Base-by-base conservation (phyloP, 2,113 vertebrate genomes). In the Lamprologus lemairii region DNA sequence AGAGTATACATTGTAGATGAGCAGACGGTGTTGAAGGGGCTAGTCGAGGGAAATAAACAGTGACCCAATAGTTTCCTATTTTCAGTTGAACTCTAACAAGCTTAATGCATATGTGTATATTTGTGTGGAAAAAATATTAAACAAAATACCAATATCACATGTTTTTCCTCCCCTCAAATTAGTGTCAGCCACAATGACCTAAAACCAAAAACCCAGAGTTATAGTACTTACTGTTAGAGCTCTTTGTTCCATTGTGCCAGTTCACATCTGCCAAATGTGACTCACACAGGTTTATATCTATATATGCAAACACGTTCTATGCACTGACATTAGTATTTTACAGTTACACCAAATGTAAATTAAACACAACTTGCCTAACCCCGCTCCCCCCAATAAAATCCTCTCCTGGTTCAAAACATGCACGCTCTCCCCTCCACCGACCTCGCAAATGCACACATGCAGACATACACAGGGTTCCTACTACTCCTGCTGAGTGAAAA, bases 401-500 rank as follows among this genome's bases (percentile, higher is more conserved):
- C 47, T 78, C 9, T 33, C 57, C 45, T 83, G 9, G 68, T 82
- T 51, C 47, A 84, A 90, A 92, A 84, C 55, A 82, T 26, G 28
- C 49, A 83, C 68, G 35, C 17, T 31, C 83, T 87, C 55, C 28
- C 40, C 37, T 90, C 78, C 57, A 63, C 42, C 47, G 45, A 55
- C 58, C 73, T 33, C 73, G 8, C 71, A 78, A 78, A 78, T 49
- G 7, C 79, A 54, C 63, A 75, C 79, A 82, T 75, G 47, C 57
- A 96, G 96, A 95, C 83, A 87, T 35, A 85, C 78, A 63, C 89
- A 80, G 79, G 96, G 96, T 94, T 96, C 96, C 97, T 93, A 96
- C 96, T 97, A 94, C 88, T 95, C 97, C 96, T 96, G 97, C 97
- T 97, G 97, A 96, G 97, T 97, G 97, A 98, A 97, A 97, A 97